Percentiles rank a stretch among this genome's conserved stretches.
phyloP scores from a whole-genome alignment of 2,797 vertebrate genomes.

The Xiphophorus birchmanni region DNA sequence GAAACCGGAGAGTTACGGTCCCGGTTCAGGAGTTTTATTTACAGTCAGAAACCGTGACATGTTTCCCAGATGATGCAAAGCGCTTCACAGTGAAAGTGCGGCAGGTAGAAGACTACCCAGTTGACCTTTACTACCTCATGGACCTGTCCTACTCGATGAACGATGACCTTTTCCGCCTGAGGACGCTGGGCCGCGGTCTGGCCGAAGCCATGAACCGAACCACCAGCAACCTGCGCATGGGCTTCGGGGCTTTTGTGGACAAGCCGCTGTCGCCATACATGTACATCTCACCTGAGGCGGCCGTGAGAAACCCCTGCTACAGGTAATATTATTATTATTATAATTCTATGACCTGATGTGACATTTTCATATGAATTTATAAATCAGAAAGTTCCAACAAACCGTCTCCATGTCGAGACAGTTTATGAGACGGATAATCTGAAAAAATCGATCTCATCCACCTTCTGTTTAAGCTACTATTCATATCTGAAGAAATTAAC shows the following conservation, averaged over 20 bases:
- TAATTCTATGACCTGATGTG: no score
- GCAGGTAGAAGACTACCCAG: slow-evolving; percentile 97
- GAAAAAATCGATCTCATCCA: no score
- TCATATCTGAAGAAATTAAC: no score
- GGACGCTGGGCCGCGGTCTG: slow-evolving; percentile 88
- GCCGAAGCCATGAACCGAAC: slow-evolving; percentile 91
- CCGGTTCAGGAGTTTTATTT: background rate
- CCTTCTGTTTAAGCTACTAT: no score
- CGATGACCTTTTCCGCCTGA: slow-evolving; percentile 86
- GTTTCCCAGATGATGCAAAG: slow-evolving; percentile 88
- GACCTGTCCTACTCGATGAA: slow-evolving; percentile 94
- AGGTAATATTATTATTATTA: slow-evolving; percentile 74
- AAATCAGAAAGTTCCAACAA: background rate
- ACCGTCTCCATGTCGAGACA: no score
- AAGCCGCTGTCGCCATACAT: slow-evolving; percentile 96
- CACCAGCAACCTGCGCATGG: slow-evolving; percentile 95
- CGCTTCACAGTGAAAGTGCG: slow-evolving; percentile 90
- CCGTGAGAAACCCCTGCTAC: slow-evolving; percentile 89
- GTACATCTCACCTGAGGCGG: slow-evolving; percentile 90
- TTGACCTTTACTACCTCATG: slow-evolving; percentile 99
- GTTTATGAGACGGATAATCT: no score
- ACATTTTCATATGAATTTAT: background rate
- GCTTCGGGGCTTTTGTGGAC: slow-evolving; percentile 97
- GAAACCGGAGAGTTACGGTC: background rate
- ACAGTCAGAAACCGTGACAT: background rate